Evolutionary conservation across 2,888 invertebrate species (phyloP).

Genomic region (Coecobrya sp.): DNA sequence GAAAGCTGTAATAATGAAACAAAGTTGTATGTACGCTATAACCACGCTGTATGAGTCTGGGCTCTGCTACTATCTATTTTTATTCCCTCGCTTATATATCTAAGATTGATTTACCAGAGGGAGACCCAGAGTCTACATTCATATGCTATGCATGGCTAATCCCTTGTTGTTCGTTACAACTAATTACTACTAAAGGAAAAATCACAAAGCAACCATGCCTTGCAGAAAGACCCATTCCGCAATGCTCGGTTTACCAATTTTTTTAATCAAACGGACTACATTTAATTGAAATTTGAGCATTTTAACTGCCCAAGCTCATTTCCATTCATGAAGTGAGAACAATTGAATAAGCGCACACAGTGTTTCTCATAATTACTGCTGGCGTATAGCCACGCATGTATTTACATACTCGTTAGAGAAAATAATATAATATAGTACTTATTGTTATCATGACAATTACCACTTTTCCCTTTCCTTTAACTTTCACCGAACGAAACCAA

Average conservation of each 20-base stretch:
- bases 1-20: not conserved
- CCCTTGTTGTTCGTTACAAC: too few species aligned
- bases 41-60: not conserved
- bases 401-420: not conserved
- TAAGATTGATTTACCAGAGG: not conserved
- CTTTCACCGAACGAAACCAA: slow-evolving; percentile 52
- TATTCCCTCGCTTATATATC: too few species aligned
- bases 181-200: not conserved
- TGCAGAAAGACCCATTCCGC: not conserved
- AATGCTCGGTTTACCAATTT: too few species aligned
- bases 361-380: slow-evolving; percentile 1
- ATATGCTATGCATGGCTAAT: too few species aligned
- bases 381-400: not conserved
- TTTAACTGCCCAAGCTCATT: not conserved
- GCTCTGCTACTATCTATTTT: too few species aligned
- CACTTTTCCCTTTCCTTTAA: slow-evolving; percentile 60
- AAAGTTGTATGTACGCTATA: not conserved
- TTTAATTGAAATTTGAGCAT: slow-evolving; percentile 27
- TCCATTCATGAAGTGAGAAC: slow-evolving; percentile 1
- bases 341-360: not conserved
- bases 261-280: not conserved
- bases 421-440: slow-evolving; percentile 5
- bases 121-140: not conserved
- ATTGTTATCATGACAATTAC: slow-evolving; percentile 29
- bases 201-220: not conserved